Evolutionary conservation across 2,797 vertebrate species (phyloP).

Genomic region (Sphenodon punctatus): DNA sequence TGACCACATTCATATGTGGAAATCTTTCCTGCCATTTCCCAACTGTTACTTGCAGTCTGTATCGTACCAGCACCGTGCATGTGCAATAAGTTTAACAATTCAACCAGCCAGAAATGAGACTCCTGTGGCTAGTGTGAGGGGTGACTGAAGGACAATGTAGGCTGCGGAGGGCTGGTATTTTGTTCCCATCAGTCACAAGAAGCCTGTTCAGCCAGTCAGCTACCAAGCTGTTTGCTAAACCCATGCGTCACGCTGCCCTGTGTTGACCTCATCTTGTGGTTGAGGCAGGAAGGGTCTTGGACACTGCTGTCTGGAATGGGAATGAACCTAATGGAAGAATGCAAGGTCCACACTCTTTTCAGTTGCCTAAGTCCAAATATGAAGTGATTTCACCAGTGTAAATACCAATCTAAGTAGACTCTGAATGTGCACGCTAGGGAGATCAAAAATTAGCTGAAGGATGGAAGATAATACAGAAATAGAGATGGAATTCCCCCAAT

Average conservation of each 20-base stretch:
- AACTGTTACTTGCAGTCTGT: not conserved
- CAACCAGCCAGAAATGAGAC: not conserved
- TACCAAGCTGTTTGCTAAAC: not conserved
- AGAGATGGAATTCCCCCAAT: conserved; percentile 35
- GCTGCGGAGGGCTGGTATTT: too few species aligned
- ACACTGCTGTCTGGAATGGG: not conserved
- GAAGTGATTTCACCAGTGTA: not conserved
- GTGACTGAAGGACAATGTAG: not conserved
- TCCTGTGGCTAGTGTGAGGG: not conserved
- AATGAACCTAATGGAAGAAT: not conserved
- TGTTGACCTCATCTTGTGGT: not conserved
- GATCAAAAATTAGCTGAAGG: not conserved
- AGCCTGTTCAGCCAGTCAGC: not conserved
- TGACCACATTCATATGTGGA: not conserved
- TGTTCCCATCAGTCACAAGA: not conserved
- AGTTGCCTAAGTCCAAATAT: not conserved
- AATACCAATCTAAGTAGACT: not conserved
- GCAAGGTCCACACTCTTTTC: rapidly evolving
- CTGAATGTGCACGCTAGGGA: not conserved
- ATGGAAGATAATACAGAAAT: conserved; percentile 3
- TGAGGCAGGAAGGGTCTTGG: not conserved
- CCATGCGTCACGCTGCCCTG: not conserved
- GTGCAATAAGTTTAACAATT: not conserved
- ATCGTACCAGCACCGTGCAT: not conserved
- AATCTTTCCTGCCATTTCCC: not conserved